A percentile compares a stretch with the other conserved stretches of the same genome.
Evolutionary conservation across 2,888 invertebrate genomes (phyloP).

Genomic region (Mythimna impura): DNA sequence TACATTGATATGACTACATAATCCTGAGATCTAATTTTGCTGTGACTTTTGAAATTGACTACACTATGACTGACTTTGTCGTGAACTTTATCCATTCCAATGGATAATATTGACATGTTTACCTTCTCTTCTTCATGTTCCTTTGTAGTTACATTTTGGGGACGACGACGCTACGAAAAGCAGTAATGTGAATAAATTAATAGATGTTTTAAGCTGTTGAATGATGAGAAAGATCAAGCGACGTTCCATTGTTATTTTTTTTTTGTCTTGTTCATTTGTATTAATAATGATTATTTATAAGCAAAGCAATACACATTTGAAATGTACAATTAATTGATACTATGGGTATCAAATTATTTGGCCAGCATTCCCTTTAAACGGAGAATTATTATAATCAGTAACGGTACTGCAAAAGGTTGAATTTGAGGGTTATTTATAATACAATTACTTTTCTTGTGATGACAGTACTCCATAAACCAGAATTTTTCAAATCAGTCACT

Average conservation of each 20-base stretch:
- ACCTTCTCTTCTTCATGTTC: slow-evolving; percentile 37
- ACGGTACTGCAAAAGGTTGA: background rate
- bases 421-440: background rate
- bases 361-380: background rate
- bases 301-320: background rate
- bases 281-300: background rate
- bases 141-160: slow-evolving; percentile 37
- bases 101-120: slow-evolving; percentile 26
- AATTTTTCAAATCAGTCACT: too few relatives aligned
- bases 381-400: too few relatives aligned
- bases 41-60: background rate
- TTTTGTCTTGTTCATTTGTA: background rate
- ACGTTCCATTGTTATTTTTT: background rate
- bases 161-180: slow-evolving; percentile 32
- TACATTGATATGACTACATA: background rate
- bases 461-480: too few relatives aligned
- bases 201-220: background rate
- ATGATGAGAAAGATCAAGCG: background rate
- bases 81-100: slow-evolving; percentile 18
- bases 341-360: background rate
- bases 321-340: background rate
- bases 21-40: background rate
- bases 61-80: background rate
- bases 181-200: slow-evolving; percentile 33
- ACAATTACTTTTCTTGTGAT: background rate